phyloP scores from a whole-genome alignment of 2,888 invertebrate genomes.

The Callosobruchus maculatus region DNA sequence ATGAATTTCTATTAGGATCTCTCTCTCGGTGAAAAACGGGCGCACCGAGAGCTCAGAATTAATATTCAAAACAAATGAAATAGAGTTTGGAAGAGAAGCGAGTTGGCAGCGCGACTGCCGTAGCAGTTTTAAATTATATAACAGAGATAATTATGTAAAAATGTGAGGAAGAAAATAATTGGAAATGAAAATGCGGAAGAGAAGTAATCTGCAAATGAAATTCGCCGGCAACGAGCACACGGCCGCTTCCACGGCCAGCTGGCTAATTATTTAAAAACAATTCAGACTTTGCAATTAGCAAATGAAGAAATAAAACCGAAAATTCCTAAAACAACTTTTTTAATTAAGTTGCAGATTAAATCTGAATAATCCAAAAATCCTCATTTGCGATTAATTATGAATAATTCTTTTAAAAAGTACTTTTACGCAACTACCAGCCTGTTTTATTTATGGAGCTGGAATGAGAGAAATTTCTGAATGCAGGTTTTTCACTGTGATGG shows the following conservation, averaged over 20 bases:
- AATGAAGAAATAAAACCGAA: constrained; percentile 39
- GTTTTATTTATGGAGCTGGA: constrained; percentile 8
- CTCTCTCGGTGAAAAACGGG: neutral
- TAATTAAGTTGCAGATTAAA: constrained; percentile 44
- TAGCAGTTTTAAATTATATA: neutral
- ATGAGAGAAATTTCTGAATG: neutral
- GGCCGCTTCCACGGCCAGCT: constrained; percentile 30
- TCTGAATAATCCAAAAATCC: constrained; percentile 44
- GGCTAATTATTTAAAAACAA: constrained; percentile 41
- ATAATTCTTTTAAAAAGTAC: constrained; percentile 38
- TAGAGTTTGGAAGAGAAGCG: neutral
- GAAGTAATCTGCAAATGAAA: constrained; percentile 26
- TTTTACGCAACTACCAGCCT: constrained; percentile 17
- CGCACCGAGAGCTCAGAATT: neutral
- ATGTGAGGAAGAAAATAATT: constrained; percentile 20
- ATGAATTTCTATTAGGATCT: neutral
- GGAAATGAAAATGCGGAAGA: constrained; percentile 21
- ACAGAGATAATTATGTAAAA: neutral
- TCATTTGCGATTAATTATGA: constrained; percentile 41
- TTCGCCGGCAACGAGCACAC: constrained; percentile 16
- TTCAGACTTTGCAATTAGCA: constrained; percentile 37
- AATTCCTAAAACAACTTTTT: constrained; percentile 40
- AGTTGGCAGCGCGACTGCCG: neutral
- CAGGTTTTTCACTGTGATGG: neutral
- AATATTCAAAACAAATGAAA: neutral